Percentiles rank a stretch among this genome's conserved stretches.
phyloP scores from a whole-genome alignment of 2,797 vertebrate species.

The Enteromius unitaeniatus region DNA sequence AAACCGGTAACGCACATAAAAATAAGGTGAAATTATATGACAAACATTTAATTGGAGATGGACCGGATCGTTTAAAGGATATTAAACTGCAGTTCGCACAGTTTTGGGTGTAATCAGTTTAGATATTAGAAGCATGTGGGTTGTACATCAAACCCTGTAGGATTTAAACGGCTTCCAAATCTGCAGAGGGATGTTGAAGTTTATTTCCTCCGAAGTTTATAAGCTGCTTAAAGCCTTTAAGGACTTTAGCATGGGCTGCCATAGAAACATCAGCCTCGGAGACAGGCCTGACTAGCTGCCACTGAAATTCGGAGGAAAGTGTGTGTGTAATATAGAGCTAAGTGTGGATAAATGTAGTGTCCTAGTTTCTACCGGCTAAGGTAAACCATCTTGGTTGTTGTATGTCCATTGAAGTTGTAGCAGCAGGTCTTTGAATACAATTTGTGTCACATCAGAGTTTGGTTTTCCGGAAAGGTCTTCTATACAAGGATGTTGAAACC shows the following conservation, averaged over 20 bases:
- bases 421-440: constrained; percentile 21
- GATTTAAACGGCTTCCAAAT: constrained; percentile 78
- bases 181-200: constrained; percentile 82
- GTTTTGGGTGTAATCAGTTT: constrained; percentile 40
- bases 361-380: constrained; percentile 39
- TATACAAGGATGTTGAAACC: constrained; percentile 29
- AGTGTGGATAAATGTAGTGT: constrained; percentile 47
- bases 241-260: constrained; percentile 79
- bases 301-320: constrained; percentile 61
- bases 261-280: constrained; percentile 83
- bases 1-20: not conserved
- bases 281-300: constrained; percentile 81
- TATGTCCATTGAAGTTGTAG: constrained; percentile 29
- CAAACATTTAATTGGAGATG: constrained; percentile 40
- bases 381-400: constrained; percentile 22
- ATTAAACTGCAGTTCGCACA: constrained; percentile 28
- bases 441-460: constrained; percentile 40
- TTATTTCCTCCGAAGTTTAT: constrained; percentile 82
- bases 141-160: constrained; percentile 78
- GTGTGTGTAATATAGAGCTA: constrained; percentile 39
- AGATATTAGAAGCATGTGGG: constrained; percentile 63
- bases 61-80: constrained; percentile 22
- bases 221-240: constrained; percentile 84
- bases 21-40: constrained; percentile 8
- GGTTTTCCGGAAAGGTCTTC: constrained; percentile 32